phyloP scores from a whole-genome alignment of 2,888 invertebrate species.

The Acleris emargana region DNA sequence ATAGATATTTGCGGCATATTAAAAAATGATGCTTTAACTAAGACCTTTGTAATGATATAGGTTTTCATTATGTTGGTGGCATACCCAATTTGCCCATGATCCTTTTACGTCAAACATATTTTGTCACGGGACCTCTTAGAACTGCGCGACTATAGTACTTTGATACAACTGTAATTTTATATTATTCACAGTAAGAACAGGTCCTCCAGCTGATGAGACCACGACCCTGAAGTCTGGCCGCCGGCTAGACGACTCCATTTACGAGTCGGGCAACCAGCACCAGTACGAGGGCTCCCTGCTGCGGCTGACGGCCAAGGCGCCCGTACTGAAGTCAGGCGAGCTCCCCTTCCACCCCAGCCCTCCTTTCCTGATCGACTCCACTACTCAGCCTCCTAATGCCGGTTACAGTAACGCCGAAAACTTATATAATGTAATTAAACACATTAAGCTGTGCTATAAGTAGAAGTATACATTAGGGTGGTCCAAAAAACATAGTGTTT shows the following conservation, averaged over 20 bases:
- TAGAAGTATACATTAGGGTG: no score
- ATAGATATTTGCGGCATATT: no score
- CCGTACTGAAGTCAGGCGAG: background rate
- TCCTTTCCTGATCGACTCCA: no score
- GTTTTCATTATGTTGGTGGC: no score
- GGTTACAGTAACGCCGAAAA: background rate
- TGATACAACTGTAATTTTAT: background rate
- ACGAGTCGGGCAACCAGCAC: constrained; percentile 57
- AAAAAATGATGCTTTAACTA: no score
- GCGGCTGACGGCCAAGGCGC: constrained; percentile 56
- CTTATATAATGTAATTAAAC: background rate
- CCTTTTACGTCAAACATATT: no score
- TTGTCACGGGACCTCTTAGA: no score
- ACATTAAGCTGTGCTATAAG: no score
- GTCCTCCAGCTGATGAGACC: constrained; percentile 42
- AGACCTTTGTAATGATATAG: no score
- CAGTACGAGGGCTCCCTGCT: constrained; percentile 65
- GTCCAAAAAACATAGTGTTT: no score
- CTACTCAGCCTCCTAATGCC: background rate
- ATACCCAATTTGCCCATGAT: no score
- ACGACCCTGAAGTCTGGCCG: constrained; percentile 52
- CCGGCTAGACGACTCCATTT: constrained; percentile 62
- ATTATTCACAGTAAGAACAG: constrained; percentile 50
- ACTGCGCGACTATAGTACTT: no score
- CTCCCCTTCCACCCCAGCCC: background rate